Percentiles rank a stretch among this genome's conserved stretches.
These are phyloP conservation scores for Microcebus lehilahytsara DNA, from an alignment of 2,113 vertebrate genomes.

Conservation along the genomic window DNA sequence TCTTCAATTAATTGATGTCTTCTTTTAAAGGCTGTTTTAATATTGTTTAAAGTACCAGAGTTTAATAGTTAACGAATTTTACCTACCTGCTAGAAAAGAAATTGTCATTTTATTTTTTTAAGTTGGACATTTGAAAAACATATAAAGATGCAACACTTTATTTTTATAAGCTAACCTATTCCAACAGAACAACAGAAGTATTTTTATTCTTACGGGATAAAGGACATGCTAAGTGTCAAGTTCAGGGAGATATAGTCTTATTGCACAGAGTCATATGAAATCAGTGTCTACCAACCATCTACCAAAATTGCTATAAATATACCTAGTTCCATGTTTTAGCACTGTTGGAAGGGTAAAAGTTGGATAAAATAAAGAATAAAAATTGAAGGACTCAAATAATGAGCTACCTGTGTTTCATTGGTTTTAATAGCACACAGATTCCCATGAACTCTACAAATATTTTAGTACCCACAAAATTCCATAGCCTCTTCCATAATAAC, in stretches of 20 bases:
- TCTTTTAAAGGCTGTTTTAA: conserved; percentile 32
- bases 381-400: conserved; percentile 29
- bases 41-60: conserved; percentile 5
- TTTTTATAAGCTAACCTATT: conserved; percentile 35
- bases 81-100: neutral
- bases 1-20: neutral
- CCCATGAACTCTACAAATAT: neutral
- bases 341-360: conserved; percentile 5
- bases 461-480: neutral
- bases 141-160: neutral
- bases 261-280: conserved; percentile 7
- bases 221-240: neutral
- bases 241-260: conserved; percentile 2
- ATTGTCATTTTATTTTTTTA: neutral
- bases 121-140: neutral
- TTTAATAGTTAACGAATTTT: conserved; percentile 47
- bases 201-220: conserved; percentile 10
- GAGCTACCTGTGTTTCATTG: neutral
- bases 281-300: conserved; percentile 2
- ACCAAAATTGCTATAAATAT: neutral
- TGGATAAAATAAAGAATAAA: neutral
- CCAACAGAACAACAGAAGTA: neutral
- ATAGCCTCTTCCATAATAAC: neutral
- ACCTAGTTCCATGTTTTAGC: neutral
- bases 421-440: conserved; percentile 14